Evolutionary conservation across 2,888 invertebrate genomes (phyloP).

Genomic region (Papilio elwesi): DNA sequence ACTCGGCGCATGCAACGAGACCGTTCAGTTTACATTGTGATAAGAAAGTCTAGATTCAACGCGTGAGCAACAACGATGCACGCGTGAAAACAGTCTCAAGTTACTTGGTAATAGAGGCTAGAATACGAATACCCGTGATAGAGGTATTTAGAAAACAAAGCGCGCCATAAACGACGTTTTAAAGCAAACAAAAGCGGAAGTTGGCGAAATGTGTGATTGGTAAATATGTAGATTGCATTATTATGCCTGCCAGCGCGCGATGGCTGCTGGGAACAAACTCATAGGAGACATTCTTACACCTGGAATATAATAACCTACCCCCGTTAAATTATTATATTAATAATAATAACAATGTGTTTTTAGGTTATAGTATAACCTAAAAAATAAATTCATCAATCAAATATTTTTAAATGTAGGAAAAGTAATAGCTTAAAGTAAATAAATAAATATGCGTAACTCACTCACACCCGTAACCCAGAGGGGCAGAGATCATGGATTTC

Average conservation of each 20-base stretch:
- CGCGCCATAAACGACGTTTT: constrained; percentile 25
- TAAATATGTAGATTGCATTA: constrained; percentile 29
- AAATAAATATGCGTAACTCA: too few species aligned
- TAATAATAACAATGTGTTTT: background rate
- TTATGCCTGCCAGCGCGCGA: background rate
- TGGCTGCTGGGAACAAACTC: background rate
- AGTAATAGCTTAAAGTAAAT: too few species aligned
- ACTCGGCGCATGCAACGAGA: constrained; percentile 1
- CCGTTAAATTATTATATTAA: background rate
- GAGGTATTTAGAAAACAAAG: constrained; percentile 38
- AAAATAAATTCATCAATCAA: background rate
- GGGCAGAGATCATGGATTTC: too few species aligned
- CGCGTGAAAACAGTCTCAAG: constrained; percentile 5
- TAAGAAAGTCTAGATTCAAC: constrained; percentile 29
- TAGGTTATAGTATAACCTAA: background rate
- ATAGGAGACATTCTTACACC: background rate
- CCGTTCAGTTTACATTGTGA: constrained; percentile 38
- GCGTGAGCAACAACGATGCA: background rate
- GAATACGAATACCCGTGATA: background rate
- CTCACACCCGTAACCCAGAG: too few species aligned
- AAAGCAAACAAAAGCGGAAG: constrained; percentile 34
- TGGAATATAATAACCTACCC: background rate
- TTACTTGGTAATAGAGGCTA: background rate
- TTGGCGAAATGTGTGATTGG: constrained; percentile 7
- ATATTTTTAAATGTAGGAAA: background rate